phyloP scores from a whole-genome alignment of 2,888 invertebrate species.

The Drosophila neotestacea region DNA sequence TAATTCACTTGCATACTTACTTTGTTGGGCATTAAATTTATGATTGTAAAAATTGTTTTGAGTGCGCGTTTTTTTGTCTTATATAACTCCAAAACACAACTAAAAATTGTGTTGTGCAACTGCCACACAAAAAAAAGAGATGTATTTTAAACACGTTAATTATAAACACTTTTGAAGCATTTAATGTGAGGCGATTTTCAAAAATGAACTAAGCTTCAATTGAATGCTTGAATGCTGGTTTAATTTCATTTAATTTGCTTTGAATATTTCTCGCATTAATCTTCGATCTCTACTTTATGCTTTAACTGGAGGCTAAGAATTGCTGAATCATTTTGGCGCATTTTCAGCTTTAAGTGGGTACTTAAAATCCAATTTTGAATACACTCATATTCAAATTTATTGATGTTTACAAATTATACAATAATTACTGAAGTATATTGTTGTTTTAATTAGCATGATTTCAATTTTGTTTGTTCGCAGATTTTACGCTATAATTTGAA shows the following conservation, averaged over 20 bases:
- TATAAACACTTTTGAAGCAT: constrained; percentile 53
- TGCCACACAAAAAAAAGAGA: constrained; percentile 18
- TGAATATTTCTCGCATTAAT: constrained; percentile 35
- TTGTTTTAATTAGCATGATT: constrained; percentile 17
- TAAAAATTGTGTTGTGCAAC: constrained; percentile 64
- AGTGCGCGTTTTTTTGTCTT: constrained; percentile 29
- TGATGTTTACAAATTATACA: constrained; percentile 2
- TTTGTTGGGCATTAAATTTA: constrained; percentile 65
- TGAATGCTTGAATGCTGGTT: constrained; percentile 67
- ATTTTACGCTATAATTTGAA: not conserved
- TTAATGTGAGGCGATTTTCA: constrained; percentile 49
- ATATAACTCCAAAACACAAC: constrained; percentile 43
- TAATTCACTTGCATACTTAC: constrained; percentile 46
- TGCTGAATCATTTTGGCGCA: constrained; percentile 54
- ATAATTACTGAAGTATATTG: constrained; percentile 3
- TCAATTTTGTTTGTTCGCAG: constrained; percentile 13
- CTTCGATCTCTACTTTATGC: constrained; percentile 26
- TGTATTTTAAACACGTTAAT: constrained; percentile 62
- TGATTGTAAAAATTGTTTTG: constrained; percentile 41
- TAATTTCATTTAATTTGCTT: constrained; percentile 63
- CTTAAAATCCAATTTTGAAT: constrained; percentile 50
- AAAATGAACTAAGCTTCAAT: constrained; percentile 50
- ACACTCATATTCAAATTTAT: constrained; percentile 15
- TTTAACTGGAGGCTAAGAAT: constrained; percentile 18
- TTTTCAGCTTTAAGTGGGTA: constrained; percentile 40